Base-by-base conservation (phyloP, 2,888 invertebrate species). In the Ochropleura plecta region DNA sequence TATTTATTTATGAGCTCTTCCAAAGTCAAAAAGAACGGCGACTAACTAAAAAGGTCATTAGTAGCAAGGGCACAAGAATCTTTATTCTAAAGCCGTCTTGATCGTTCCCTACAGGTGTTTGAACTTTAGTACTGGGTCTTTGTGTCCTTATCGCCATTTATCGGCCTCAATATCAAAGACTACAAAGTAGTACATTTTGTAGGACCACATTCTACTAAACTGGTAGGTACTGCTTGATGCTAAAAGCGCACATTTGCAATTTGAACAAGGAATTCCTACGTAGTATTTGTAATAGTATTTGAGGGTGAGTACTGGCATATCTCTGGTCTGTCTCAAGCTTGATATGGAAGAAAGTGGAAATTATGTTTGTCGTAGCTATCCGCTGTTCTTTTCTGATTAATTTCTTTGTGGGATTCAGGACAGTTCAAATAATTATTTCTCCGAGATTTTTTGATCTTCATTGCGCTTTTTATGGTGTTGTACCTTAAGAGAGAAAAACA, bases 91-190 rank as follows among this genome's bases (percentile, higher is more conserved):
- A 55, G 8, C 49, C 14, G 7, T 30, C 18, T 74, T 74, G 51
- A 53, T 76, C 16, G 42, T 9, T 62, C 7, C 5, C 2, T 12
- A 49, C n/a, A 76, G 81, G 59, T 74, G 51, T 55, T 76, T 78
- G 81, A 81, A 76, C 53, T 53, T 65, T 48, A 16, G 1, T 53
- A 42, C 42, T 55, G n/a, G 42, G 64, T 65, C 48, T 60, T 48
- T 66, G 42, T 76, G n/a, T 55, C 66, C 53, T 81, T 81, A 78
- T 66, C 65, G 18, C 42, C 16, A 30, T 49, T 75, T 75, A 65
- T 75, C 81, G 59, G 14, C 18, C 30, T 30, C n/a, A 40, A 65
- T 62, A n/a, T 49, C 53, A 40, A 18, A 72, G 7, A 48, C n/a
- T 53, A 30, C 8, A 64, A 64, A 49, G 20, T 48, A 53, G 57